A percentile compares a stretch with the other conserved stretches of the same genome.
phyloP scores from a whole-genome alignment of 2,888 invertebrate genomes.

The Drosophila gaucha region DNA sequence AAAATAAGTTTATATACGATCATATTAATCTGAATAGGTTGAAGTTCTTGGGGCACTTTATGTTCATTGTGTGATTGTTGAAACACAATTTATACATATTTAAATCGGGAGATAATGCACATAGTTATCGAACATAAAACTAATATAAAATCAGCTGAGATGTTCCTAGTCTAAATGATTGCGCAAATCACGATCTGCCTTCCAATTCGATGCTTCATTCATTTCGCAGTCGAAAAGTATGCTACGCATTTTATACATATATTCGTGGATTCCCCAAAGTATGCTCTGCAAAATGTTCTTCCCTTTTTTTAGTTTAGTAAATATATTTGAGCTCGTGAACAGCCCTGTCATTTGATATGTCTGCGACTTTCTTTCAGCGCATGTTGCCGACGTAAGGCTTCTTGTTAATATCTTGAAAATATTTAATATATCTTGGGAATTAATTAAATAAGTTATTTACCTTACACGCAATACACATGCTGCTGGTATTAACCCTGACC shows the following conservation, averaged over 20 bases:
- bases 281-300: slow-evolving; percentile 31
- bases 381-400: slow-evolving; percentile 10
- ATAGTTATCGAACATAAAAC: no score
- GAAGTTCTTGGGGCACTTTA: no score
- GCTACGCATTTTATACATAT: slow-evolving; percentile 14
- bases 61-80: no score
- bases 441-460: background rate
- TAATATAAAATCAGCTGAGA: no score
- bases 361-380: background rate
- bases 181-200: background rate
- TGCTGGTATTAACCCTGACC: slow-evolving; percentile 36
- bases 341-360: slow-evolving; percentile 23
- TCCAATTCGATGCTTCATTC: background rate
- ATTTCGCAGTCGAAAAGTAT: slow-evolving; percentile 32
- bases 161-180: no score
- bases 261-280: slow-evolving; percentile 22
- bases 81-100: no score
- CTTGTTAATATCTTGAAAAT: background rate
- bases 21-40: no score
- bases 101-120: no score
- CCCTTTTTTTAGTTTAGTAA: slow-evolving; percentile 6
- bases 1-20: no score
- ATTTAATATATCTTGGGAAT: background rate
- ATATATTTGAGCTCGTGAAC: slow-evolving; percentile 22
- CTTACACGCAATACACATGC: background rate